Evolutionary conservation across 2,797 vertebrate species (phyloP).

Genomic region (Gephyroberyx darwinii): DNA sequence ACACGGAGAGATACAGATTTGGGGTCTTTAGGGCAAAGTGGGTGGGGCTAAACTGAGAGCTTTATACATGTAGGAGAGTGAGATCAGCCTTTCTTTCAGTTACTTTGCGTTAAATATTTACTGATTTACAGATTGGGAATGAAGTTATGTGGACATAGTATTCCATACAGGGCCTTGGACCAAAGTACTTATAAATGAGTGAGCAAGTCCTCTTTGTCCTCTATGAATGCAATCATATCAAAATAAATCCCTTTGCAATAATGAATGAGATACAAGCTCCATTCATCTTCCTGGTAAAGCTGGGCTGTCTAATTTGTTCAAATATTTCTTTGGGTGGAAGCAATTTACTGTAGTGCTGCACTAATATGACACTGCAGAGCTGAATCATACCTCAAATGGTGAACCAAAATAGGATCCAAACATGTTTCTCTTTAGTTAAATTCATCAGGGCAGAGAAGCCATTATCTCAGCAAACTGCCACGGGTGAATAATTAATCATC

Average conservation of each 20-base stretch:
- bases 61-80: neutral
- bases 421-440: slow-evolving; percentile 73
- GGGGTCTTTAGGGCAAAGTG: neutral
- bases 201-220: slow-evolving; percentile 65
- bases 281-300: slow-evolving; percentile 61
- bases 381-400: slow-evolving; percentile 58
- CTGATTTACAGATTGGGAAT: neutral
- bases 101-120: neutral
- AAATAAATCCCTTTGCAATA: slow-evolving; percentile 65
- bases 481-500: slow-evolving; percentile 82
- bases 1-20: no score
- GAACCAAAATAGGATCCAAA: slow-evolving; percentile 59
- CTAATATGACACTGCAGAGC: slow-evolving; percentile 65
- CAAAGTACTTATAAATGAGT: slow-evolving; percentile 20
- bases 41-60: neutral
- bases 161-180: slow-evolving; percentile 1
- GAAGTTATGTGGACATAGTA: slow-evolving; percentile 1
- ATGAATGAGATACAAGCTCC: slow-evolving; percentile 63
- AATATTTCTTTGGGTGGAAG: slow-evolving; percentile 75
- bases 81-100: neutral
- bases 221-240: slow-evolving; percentile 55
- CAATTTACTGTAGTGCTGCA: slow-evolving; percentile 68
- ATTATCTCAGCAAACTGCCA: slow-evolving; percentile 79
- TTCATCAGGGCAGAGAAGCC: slow-evolving; percentile 71
- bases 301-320: slow-evolving; percentile 70